Evolutionary conservation across 2,797 vertebrate genomes (phyloP), one percentile per base, ranked within the genome.

Genomic region (Halcyon badia): DNA sequence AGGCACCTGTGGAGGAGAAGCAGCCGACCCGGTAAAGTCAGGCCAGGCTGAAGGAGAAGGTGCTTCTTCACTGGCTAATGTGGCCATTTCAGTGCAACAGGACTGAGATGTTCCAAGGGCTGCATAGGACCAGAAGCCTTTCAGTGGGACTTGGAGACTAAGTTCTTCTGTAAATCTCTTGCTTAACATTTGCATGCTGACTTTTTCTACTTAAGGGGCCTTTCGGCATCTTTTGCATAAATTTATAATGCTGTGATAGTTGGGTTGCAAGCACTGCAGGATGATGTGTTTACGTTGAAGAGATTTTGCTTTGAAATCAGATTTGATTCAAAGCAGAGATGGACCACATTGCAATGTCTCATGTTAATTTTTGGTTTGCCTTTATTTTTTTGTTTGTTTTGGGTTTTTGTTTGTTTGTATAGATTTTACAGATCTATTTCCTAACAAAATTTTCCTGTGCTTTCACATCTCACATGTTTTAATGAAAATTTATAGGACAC

Each of bases 121-220:
- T 28, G 57, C 25, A 14, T 0, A 5, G 87, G 37, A 42, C 6
- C 2, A 9, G 33, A 65, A 52, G 58, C 1, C 0, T 66, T 71
- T 48, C 78, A 28, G 31, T 26, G 64, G 57, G 31, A 77, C 48
- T 8, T 35, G 60, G 52, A 56, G 41, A 28, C 46, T 86, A 48
- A 65, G 37, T 58, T 26, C 83, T 84, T 41, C 64, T 35, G 41
- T 79, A 49, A 49, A 68, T 73, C 64, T 79, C 56, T 56, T 51
- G 46, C 46, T 84, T 77, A 69, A 35, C 21, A 9, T 79, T 37
- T 58, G 25, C 18, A 8, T 39, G 46, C 72, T 84, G 82, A 92
- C 70, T 28, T 95, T 83, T 96, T 70, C 80, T 83, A 91, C 91
- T 89, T 91, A 72, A 71, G 84, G 86, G 89, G 57, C 82, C 52